phyloP scores from a whole-genome alignment of 2,113 vertebrate species.

The Hydropotes inermis region DNA sequence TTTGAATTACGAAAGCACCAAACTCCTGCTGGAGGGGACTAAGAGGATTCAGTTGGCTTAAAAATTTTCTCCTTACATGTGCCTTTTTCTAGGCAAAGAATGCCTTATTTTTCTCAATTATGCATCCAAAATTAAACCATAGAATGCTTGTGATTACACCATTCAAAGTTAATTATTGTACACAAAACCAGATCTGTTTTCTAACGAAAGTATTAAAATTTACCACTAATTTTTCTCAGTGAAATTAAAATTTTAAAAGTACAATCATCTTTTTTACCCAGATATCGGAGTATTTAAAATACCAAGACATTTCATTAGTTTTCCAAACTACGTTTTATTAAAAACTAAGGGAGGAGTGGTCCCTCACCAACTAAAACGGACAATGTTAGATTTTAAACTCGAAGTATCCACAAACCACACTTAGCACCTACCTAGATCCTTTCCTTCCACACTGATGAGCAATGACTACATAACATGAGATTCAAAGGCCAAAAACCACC shows the following conservation, averaged over 20 bases:
- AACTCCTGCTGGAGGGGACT: background rate
- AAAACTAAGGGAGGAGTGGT: background rate
- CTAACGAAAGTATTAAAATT: background rate
- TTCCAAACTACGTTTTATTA: background rate
- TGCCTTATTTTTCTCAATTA: background rate
- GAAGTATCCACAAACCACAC: background rate
- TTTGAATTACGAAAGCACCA: background rate
- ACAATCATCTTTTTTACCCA: background rate
- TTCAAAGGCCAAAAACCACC: background rate
- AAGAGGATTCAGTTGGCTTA: background rate
- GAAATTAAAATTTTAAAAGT: constrained; percentile 9
- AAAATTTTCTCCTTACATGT: background rate
- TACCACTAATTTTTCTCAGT: background rate
- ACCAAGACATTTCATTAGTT: background rate
- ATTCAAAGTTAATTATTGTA: background rate
- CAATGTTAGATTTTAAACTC: background rate
- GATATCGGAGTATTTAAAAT: background rate
- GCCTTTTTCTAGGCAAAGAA: background rate
- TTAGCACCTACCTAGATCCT: background rate
- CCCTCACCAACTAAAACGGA: background rate
- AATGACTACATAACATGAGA: background rate
- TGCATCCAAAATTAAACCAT: background rate
- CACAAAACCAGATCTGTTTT: background rate
- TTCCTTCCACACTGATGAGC: background rate
- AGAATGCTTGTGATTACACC: background rate